Evolutionary conservation across 2,797 vertebrate species (phyloP).

Genomic region (Urocyon cinereoargenteus): DNA sequence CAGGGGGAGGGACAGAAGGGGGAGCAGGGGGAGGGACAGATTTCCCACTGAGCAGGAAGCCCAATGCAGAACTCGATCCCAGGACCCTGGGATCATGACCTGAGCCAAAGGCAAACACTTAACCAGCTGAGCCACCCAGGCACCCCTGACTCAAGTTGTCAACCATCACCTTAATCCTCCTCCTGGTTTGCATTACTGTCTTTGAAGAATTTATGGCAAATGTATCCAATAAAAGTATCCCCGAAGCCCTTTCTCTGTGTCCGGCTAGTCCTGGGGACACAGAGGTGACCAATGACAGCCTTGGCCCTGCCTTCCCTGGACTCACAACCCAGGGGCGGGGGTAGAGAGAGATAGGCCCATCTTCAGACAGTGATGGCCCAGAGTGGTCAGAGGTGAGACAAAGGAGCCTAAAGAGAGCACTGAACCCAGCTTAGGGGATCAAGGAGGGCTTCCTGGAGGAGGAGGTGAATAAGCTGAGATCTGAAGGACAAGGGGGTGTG

Average conservation of each 20-base stretch:
- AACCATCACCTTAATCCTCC: not conserved
- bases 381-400: not conserved
- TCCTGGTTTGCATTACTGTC: not conserved
- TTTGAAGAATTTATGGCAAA: not conserved
- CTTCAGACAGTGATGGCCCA: not conserved
- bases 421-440: not conserved
- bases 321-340: not conserved
- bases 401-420: not conserved
- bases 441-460: conserved; percentile 1
- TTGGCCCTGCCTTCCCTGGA: not conserved
- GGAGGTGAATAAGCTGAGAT: not conserved
- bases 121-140: too few relatives aligned
- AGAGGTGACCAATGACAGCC: not conserved
- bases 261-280: not conserved
- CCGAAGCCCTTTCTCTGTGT: not conserved
- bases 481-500: not conserved
- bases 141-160: not conserved
- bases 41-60: too few relatives aligned
- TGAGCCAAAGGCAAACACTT: too few relatives aligned
- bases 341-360: not conserved
- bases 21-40: too few relatives aligned
- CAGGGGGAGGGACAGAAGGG: too few relatives aligned
- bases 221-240: not conserved
- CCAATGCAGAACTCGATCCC: too few relatives aligned
- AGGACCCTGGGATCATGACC: too few relatives aligned